Base-by-base conservation (phyloP, 2,113 vertebrate species). In the Tyto alba region DNA sequence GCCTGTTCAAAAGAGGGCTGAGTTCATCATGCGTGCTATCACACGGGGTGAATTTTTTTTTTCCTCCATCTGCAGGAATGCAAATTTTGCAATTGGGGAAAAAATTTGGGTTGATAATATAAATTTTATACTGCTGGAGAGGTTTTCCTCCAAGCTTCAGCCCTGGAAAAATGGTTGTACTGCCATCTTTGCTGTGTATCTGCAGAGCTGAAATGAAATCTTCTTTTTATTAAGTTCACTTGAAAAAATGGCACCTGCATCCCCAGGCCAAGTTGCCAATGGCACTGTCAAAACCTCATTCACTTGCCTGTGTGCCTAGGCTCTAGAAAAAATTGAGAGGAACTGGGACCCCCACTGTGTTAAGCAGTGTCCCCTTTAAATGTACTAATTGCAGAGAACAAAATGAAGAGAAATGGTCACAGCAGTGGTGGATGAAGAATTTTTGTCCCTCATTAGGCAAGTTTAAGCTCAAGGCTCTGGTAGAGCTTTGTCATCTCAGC, bases 391-490 rank as follows among this genome's bases (percentile, higher is more conserved):
- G 92, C 73, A 74, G 77, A 81, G 73, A 62, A 40, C 12, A 88
- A 82, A 90, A 75, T 93, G 96, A 92, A 97, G 89, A 96, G 87
- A 92, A 96, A 96, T 81, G 67, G 79, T 93, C 88, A 81, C 93
- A 94, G 93, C 94, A 94, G 95, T 79, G 53, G 94, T 3, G 63
- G 89, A 69, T 95, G 85, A 95, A 93, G 87, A 94, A 90, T 96
- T 95, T 92, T 97, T 95, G 95, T 89, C 87, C 95, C 92, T 96
- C 95, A 94, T 96, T 97, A 96, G 71, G 88, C 68, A 93, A 81
- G 74, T 92, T 94, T 80, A 84, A 89, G 89, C 87, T 97, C 1
- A 26, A 96, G 91, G 93, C 74, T 96, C 27, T 73, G 62, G n/a
- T 77, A 69, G 18, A 93, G 60, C 66, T 97, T 95, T 87, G 82